Evolutionary conservation across 2,113 vertebrate genomes (phyloP), one percentile per base, ranked within the genome.

Genomic region (Salvelinus alpinus): DNA sequence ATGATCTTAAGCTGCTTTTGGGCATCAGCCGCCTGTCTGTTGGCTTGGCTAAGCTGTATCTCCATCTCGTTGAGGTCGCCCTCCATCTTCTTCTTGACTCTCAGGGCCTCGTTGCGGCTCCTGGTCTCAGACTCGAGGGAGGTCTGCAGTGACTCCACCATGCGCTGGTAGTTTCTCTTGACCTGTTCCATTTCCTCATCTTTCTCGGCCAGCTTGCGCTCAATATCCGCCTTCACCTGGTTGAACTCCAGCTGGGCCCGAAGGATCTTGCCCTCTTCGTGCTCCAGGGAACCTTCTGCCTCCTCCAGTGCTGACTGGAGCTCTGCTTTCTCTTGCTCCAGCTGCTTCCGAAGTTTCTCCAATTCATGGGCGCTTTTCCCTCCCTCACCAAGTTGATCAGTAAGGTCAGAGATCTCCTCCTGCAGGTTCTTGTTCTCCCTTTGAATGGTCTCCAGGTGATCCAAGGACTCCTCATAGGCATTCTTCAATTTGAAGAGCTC

Each of bases 401-500:
- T 95, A 13, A 98, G 91, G 76, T 97, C 96, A 0, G 93, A 93
- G 84, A 96, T 94, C 91, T 97, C 95, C 91, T 97, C 96, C 91
- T 92, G 90, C 38, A 91, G 88, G 78, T 89, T 91, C 73, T 91
- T 91, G 85, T 90, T 91, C 74, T 92, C 90, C 69, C 87, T 87
- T 62, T 87, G 88, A 57, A 80, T 79, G 0, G 89, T 89, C 75
- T 92, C 94, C 3, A 95, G 91, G 1, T 97, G 96, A 79, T 99
- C 96, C n/a, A 98, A 88, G 0, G 93, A 89, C 86, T 98, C 97
- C 86, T 98, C 97, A 0, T 96, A 98, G 73, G 95, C 91, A 0
- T 99, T 98, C 87, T 93, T 97, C 74, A 98, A 91, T 73, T 96
- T 97, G 88, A 99, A 98, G 80, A 98, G 94, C 24, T 99, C 97